Conservation (phyloP, 1,140 invertebrate genomes). For the Aphidius gifuensis region DNA sequence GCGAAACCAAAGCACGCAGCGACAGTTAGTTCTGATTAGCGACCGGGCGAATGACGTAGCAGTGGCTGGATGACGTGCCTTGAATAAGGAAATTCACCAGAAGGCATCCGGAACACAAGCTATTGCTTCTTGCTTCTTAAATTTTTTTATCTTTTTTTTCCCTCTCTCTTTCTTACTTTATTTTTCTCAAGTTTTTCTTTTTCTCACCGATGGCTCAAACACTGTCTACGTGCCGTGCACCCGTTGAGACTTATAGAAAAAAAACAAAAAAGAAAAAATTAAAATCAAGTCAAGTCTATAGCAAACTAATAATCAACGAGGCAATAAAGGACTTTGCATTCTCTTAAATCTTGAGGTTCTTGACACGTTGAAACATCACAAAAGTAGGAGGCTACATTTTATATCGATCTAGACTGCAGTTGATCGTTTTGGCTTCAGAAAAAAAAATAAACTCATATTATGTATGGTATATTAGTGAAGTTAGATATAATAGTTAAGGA, state of each 20-base stretch:
- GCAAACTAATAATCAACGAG: slow-evolving; percentile 16
- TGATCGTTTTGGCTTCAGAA: background rate
- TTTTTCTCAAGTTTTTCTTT: too few species aligned
- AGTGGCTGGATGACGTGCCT: slow-evolving; percentile 49
- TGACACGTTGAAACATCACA: too few species aligned
- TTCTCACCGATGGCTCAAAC: slow-evolving; percentile 2
- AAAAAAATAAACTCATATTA: too few species aligned
- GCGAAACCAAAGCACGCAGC: slow-evolving; percentile 47
- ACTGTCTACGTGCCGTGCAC: background rate
- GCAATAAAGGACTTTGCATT: slow-evolving; percentile 15
- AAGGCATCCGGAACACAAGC: too few species aligned
- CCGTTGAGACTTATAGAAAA: slow-evolving; percentile 7
- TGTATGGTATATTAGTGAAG: too few species aligned
- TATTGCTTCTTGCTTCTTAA: background rate
- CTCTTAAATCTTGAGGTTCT: slow-evolving; percentile 4
- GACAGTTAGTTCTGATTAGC: slow-evolving; percentile 57
- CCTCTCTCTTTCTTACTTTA: background rate
- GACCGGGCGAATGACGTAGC: slow-evolving; percentile 54
- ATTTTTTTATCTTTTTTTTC: slow-evolving; percentile 2
- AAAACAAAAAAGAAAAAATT: slow-evolving; percentile 4
- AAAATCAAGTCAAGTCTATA: too few species aligned
- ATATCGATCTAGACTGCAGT: background rate
- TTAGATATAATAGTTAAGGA: background rate
- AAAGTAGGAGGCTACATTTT: too few species aligned
- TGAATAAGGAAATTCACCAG: slow-evolving; percentile 38